These are phyloP conservation scores for Astyanax mexicanus DNA, from an alignment of 2,797 vertebrate genomes.

Conservation along the genomic window DNA sequence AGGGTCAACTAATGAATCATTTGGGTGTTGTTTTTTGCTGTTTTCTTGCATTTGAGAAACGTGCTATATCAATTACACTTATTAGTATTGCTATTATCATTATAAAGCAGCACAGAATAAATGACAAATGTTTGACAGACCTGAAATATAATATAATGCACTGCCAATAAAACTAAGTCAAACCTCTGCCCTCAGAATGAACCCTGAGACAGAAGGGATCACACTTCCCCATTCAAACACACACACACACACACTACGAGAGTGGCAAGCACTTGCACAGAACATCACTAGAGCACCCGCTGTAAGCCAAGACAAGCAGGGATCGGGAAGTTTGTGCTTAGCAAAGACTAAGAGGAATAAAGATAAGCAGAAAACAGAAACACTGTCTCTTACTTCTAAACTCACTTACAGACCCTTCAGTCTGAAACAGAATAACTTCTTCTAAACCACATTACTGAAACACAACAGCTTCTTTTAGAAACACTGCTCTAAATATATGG, in stretches of 20 bases:
- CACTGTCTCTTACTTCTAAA: not conserved
- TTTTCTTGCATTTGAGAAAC: too few relatives aligned
- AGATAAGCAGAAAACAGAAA: slow-evolving; percentile 10
- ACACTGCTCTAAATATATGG: not conserved
- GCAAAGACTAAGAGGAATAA: not conserved
- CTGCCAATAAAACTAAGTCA: slow-evolving; percentile 39
- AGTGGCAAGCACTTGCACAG: slow-evolving; percentile 47
- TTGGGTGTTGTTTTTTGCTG: too few relatives aligned
- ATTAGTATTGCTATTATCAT: too few relatives aligned
- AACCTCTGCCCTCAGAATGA: slow-evolving; percentile 43
- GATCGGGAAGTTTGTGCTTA: slow-evolving; percentile 20
- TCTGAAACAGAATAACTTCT: slow-evolving; percentile 13
- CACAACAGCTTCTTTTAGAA: slow-evolving; percentile 8
- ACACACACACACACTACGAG: slow-evolving; percentile 16
- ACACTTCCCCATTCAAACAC: slow-evolving; percentile 13
- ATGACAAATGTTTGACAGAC: not conserved
- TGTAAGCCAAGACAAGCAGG: not conserved
- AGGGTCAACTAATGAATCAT: too few relatives aligned
- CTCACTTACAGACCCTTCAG: not conserved
- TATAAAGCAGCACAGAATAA: too few relatives aligned
- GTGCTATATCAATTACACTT: too few relatives aligned
- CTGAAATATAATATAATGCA: slow-evolving; percentile 3
- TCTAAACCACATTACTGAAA: slow-evolving; percentile 19
- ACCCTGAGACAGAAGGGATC: slow-evolving; percentile 18
- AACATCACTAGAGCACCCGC: slow-evolving; percentile 31